Conservation (phyloP, 2,888 invertebrate genomes). For the Metalampra italica region DNA sequence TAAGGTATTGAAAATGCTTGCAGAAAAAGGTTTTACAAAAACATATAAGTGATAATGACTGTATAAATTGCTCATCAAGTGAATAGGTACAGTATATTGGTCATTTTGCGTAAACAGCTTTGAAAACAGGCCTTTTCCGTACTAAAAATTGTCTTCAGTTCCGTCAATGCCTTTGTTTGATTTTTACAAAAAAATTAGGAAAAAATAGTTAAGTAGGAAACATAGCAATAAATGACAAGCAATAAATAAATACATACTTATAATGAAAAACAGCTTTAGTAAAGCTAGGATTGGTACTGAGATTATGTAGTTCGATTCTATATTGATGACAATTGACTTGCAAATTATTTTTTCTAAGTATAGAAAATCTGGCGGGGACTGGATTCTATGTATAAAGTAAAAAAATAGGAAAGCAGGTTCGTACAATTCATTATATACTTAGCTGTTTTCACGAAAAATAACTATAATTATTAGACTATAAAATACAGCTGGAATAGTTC, state of each 20-base stretch:
- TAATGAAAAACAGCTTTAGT: slow-evolving; percentile 62
- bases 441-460: slow-evolving; percentile 59
- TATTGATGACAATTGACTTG: slow-evolving; percentile 50
- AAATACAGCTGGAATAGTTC: slow-evolving; percentile 61
- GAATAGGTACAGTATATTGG: too few relatives aligned
- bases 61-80: too few relatives aligned
- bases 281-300: slow-evolving; percentile 75
- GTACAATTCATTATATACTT: slow-evolving; percentile 52
- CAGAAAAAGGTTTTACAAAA: too few relatives aligned
- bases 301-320: slow-evolving; percentile 52
- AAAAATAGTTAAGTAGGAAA: slow-evolving; percentile 54
- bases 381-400: slow-evolving; percentile 49
- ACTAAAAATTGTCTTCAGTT: slow-evolving; percentile 12
- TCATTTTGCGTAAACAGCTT: too few relatives aligned
- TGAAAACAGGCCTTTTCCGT: slow-evolving; percentile 13
- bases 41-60: too few relatives aligned
- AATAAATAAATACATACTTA: slow-evolving; percentile 57
- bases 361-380: slow-evolving; percentile 54
- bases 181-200: slow-evolving; percentile 36
- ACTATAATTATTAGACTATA: slow-evolving; percentile 53
- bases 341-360: slow-evolving; percentile 74
- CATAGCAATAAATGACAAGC: slow-evolving; percentile 73
- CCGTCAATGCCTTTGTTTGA: slow-evolving; percentile 10
- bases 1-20: too few relatives aligned
- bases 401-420: slow-evolving; percentile 46